Conservation (phyloP, 2,113 vertebrate genomes). For the Epinephelus fuscoguttatus region DNA sequence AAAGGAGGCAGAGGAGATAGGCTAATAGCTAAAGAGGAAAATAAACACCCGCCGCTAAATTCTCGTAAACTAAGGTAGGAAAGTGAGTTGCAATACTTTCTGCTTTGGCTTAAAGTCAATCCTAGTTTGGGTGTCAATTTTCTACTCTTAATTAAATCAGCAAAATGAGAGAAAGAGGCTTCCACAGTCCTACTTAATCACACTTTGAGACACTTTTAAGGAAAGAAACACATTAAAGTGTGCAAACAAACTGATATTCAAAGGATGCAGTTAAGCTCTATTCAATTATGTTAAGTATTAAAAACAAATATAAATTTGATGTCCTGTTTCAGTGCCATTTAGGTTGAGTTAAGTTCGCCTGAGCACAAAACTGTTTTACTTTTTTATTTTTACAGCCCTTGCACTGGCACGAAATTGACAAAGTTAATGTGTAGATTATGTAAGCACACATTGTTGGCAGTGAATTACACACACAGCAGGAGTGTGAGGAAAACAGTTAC, state of each 20-base stretch:
- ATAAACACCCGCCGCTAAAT: slow-evolving; percentile 44
- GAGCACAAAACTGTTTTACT: background rate
- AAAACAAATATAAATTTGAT: background rate
- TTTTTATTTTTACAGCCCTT: background rate
- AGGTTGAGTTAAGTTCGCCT: background rate
- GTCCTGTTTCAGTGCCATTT: background rate
- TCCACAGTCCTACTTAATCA: background rate
- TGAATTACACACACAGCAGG: background rate
- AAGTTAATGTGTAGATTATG: background rate
- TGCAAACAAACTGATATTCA: background rate
- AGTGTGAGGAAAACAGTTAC: background rate
- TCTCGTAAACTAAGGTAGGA: slow-evolving; percentile 20
- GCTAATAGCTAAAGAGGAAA: slow-evolving; percentile 33
- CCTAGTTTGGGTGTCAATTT: background rate
- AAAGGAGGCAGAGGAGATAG: slow-evolving; percentile 57
- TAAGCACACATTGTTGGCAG: background rate
- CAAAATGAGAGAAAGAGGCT: background rate
- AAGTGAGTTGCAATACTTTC: background rate
- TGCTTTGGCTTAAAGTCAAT: background rate
- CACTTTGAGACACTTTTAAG: background rate
- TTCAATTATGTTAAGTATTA: background rate
- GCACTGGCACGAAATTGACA: background rate
- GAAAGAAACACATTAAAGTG: background rate
- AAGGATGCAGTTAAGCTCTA: background rate
- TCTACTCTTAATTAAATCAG: background rate